Evolutionary conservation across 2,888 invertebrate genomes (phyloP), one percentile per base, ranked within the genome.

Genomic region (Carpatolechia fugitivella): DNA sequence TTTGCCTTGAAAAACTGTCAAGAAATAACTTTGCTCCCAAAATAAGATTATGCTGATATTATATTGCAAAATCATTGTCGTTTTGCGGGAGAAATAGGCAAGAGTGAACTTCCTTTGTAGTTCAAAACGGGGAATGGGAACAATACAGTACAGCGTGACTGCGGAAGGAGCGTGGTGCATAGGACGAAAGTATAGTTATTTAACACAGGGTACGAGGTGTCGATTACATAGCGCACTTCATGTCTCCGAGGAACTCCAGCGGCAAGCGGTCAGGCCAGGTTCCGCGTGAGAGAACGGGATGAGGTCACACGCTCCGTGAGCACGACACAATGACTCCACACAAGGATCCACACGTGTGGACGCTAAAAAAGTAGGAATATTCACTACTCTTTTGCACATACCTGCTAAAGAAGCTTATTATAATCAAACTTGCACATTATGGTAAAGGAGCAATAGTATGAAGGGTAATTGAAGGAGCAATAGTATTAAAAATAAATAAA

Each of bases 271-370:
- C 69, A 72, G 74, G 78, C 71, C 74, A 78, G 80, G 85, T 87
- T 86, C 79, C 85, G 81, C 80, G 70, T 76, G 71, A 78, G 69
- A 78, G 78, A 72, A 63, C 68, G 70, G 75, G 79, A 78, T 76
- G 78, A 78, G 80, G 81, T 82, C 77, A 78, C 80, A 87, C 80
- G 88, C 78, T 84, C 63, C 58, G 68, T 85, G 80, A 78, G 59
- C 85, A 83, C 75, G 64, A 64, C 72, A 85, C 85, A 85, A 85
- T 80, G 71, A 69, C 55, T 57, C 61, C 58, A 51, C 59, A 65
- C 61, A 64, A 66, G 65, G 65, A 66, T 59, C 62, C 64, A 64
- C 65, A 67, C 61, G 36, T 55, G 57, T 30, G 46, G 41, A 52
- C 46, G 14, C 52, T 53, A 53, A 53, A n/a, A n/a, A n/a, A n/a